Evolutionary conservation across 1,140 invertebrate genomes (phyloP), one percentile per base, ranked within the genome.

Genomic region (Pemphigus obesinymphae): DNA sequence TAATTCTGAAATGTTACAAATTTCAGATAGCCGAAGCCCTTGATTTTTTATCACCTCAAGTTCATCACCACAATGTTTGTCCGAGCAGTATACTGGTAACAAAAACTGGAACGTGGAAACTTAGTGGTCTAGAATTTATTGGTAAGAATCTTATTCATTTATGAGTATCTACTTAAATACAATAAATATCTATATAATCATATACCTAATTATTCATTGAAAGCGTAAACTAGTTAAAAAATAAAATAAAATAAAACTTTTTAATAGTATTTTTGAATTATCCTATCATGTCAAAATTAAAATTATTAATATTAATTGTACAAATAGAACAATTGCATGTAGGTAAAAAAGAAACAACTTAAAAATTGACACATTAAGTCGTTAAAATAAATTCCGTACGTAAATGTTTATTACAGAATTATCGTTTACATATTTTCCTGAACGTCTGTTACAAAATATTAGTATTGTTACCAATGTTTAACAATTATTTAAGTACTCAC

Each of bases 81-180:
- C 97, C 97, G 6, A 92, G 92, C 83, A 96, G 94, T 83, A 94
- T 99, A 83, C 90, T 99, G 66, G 93, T 99, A 72, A 98, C 95
- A n/a, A 96, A 94, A 85, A 91, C 92, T 66, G 96, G 96, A 48
- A 96, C 95, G 11, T 99, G 97, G 97, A 99, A 99, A 87, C 89
- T 99, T 31, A 93, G 93, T 17, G 96, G 97, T 4, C 90, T 99
- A 58, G 97, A 99, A 86, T 99, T 99, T 88, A 91, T 92, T 84
- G 94, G 94, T 95, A 87, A n/a, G n/a, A n/a, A n/a, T n/a, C n/a
- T n/a, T n/a, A n/a, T n/a, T n/a, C n/a, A n/a, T n/a, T n/a, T n/a
- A n/a, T n/a, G n/a, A n/a, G n/a, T n/a, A n/a, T n/a, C n/a, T n/a
- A n/a, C n/a, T n/a, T n/a, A n/a, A n/a, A n/a, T n/a, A n/a, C n/a